Percentiles rank a stretch among this genome's conserved stretches.
Conservation (phyloP, 2,113 vertebrate genomes). For the Phaetusa simplex region DNA sequence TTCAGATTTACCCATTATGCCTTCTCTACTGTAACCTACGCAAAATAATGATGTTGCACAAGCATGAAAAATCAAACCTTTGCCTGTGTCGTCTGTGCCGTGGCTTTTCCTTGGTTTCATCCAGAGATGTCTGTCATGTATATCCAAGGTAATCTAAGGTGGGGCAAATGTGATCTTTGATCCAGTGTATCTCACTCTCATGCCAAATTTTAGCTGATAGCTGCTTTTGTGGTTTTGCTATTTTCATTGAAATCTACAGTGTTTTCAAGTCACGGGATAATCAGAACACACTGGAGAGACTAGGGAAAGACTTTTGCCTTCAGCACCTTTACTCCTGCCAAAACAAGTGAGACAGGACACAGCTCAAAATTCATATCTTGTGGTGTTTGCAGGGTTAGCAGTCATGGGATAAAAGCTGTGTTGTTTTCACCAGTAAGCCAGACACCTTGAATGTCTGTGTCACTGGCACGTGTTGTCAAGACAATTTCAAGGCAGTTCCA, state of each 20-base stretch:
- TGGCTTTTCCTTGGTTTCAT: not conserved
- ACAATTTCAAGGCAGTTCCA: not conserved
- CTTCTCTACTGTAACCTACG: not conserved
- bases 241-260: not conserved
- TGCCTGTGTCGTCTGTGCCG: rapidly evolving
- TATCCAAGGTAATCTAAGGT: not conserved
- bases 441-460: not conserved
- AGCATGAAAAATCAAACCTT: not conserved
- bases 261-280: not conserved
- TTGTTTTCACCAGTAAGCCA: not conserved
- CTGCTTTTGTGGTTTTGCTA: not conserved
- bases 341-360: not conserved
- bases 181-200: not conserved
- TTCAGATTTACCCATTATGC: not conserved
- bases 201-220: not conserved
- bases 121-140: no score
- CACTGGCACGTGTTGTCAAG: not conserved
- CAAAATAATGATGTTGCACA: not conserved
- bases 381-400: not conserved
- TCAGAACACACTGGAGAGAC: not conserved
- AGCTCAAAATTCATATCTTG: not conserved
- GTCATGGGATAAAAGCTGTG: not conserved
- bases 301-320: not conserved
- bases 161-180: not conserved
- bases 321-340: not conserved